These are phyloP conservation scores for Euura saliciscinereae DNA, from an alignment of 1,140 invertebrate species.

Conservation along the genomic window DNA sequence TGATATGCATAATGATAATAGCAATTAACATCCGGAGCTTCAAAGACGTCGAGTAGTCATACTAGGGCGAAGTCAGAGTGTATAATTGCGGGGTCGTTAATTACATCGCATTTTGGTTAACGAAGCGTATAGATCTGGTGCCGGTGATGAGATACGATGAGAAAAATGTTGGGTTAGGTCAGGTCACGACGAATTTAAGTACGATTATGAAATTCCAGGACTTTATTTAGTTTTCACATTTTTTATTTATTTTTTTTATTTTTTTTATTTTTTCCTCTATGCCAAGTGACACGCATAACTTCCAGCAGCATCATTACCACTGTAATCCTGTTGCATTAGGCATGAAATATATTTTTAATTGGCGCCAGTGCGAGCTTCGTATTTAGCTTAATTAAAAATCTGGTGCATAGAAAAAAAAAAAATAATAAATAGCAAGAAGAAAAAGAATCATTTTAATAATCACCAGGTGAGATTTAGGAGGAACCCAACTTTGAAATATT, in stretches of 20 bases:
- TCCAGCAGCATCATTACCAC: not conserved
- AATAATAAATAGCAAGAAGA: not conserved
- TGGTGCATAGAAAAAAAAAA: not conserved
- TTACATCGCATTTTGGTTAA: conserved; percentile 5
- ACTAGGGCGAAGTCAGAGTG: no score
- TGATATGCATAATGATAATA: no score
- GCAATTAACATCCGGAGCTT: no score
- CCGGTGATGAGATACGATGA: not conserved
- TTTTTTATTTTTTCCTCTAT: not conserved
- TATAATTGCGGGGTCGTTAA: not conserved
- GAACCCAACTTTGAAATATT: no score
- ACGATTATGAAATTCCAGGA: not conserved
- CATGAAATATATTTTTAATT: conserved; percentile 5
- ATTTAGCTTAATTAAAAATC: conserved; percentile 2
- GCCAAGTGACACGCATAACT: not conserved
- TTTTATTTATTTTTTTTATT: not conserved
- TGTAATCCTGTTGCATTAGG: not conserved
- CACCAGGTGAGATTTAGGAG: no score
- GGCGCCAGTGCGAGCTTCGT: not conserved
- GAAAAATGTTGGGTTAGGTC: not conserved
- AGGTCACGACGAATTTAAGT: not conserved
- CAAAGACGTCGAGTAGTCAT: no score
- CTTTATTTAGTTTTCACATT: not conserved
- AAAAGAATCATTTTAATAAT: no score
- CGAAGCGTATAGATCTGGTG: not conserved